Evolutionary conservation across 2,888 invertebrate genomes (phyloP).

Genomic region (Neuroscelio doddi): DNA sequence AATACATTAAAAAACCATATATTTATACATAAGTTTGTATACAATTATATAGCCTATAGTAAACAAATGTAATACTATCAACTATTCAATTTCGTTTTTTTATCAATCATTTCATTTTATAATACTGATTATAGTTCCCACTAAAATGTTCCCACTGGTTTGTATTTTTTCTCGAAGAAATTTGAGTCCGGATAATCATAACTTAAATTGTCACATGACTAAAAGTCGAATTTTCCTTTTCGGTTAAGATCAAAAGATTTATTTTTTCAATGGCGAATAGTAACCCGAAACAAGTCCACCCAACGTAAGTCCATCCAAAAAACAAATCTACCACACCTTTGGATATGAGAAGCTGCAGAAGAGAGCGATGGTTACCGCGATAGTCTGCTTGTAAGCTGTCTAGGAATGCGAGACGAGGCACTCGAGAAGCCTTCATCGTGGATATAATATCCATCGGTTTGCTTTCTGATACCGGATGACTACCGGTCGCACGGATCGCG

Average conservation of each 20-base stretch:
- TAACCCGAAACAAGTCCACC: not conserved
- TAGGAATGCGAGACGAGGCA: constrained; percentile 63
- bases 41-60: too few relatives aligned
- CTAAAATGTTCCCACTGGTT: too few relatives aligned
- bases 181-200: not conserved
- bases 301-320: constrained; percentile 43
- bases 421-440: constrained; percentile 29
- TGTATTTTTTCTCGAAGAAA: not conserved
- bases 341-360: constrained; percentile 33
- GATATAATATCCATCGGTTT: constrained; percentile 12
- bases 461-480: constrained; percentile 15
- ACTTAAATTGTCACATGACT: not conserved
- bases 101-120: too few relatives aligned
- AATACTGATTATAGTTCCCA: too few relatives aligned
- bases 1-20: too few relatives aligned
- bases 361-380: constrained; percentile 39
- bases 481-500: constrained; percentile 14
- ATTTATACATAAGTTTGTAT: too few relatives aligned
- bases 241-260: constrained; percentile 1
- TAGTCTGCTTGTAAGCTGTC: constrained; percentile 63
- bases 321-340: constrained; percentile 68
- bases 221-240: not conserved
- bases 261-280: not conserved
- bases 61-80: too few relatives aligned
- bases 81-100: too few relatives aligned